Evolutionary conservation across 30 jellyfish, hydroid and myxozoan genomes (phyloP).

Genomic region (Mastigias papua): DNA sequence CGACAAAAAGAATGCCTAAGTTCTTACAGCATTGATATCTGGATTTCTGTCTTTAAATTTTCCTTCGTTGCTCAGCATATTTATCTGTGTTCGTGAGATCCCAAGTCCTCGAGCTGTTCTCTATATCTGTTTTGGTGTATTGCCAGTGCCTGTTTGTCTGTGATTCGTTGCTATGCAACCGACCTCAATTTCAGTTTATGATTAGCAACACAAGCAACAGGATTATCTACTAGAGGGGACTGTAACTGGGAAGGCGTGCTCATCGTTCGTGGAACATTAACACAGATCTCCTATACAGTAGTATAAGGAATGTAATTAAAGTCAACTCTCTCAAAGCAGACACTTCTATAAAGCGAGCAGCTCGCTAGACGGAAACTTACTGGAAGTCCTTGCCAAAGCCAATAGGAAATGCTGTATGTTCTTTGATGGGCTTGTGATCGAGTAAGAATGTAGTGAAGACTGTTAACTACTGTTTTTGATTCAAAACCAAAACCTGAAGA

Average conservation of each 20-base stretch:
- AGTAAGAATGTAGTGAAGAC: too few relatives aligned
- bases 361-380: too few relatives aligned
- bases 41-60: conserved; percentile 88
- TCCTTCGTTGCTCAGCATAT: conserved; percentile 88
- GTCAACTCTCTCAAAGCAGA: too few relatives aligned
- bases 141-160: not conserved
- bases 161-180: conserved; percentile 28
- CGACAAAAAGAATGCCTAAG: not conserved
- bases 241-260: too few relatives aligned
- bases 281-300: not conserved
- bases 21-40: conserved; percentile 73
- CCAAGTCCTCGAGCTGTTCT: not conserved
- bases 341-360: too few relatives aligned
- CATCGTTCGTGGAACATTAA: too few relatives aligned
- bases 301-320: too few relatives aligned
- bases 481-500: too few relatives aligned
- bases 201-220: not conserved
- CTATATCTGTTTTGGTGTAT: not conserved
- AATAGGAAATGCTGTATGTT: too few relatives aligned
- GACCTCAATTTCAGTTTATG: conserved; percentile 20
- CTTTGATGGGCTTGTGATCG: too few relatives aligned
- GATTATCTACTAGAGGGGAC: not conserved
- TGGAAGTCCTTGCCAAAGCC: too few relatives aligned
- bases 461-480: too few relatives aligned
- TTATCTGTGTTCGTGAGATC: not conserved